phyloP scores from a whole-genome alignment of 2,888 invertebrate genomes.

The Carpatolechia fugitivella region DNA sequence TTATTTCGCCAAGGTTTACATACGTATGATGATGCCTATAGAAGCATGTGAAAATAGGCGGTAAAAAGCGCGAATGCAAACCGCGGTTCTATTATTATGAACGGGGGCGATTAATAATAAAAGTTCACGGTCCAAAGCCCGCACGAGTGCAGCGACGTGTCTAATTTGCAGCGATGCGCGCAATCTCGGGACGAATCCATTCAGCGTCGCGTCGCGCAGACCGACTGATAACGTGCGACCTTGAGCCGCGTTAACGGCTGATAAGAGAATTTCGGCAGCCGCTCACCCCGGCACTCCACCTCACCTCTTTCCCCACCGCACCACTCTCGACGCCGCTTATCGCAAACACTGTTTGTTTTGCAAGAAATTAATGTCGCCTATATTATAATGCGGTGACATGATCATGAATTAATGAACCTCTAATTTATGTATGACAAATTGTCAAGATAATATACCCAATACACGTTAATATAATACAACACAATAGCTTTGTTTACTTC shows the following conservation, averaged over 20 bases:
- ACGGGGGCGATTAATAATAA: slow-evolving; percentile 15
- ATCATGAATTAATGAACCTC: slow-evolving; percentile 55
- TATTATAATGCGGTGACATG: slow-evolving; percentile 52
- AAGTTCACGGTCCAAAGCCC: slow-evolving; percentile 18
- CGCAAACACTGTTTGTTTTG: slow-evolving; percentile 63
- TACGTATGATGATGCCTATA: neutral
- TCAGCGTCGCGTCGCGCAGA: slow-evolving; percentile 46
- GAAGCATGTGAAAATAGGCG: slow-evolving; percentile 5
- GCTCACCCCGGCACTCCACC: slow-evolving; percentile 30
- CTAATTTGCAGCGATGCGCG: slow-evolving; percentile 54
- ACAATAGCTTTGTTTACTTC: neutral
- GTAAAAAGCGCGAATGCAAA: slow-evolving; percentile 8
- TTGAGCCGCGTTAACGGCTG: slow-evolving; percentile 63
- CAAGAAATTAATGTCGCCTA: slow-evolving; percentile 62
- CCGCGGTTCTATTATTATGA: slow-evolving; percentile 10
- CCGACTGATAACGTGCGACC: slow-evolving; percentile 67
- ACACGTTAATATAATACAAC: neutral
- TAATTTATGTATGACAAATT: slow-evolving; percentile 32
- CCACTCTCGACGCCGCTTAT: slow-evolving; percentile 52
- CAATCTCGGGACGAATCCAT: slow-evolving; percentile 65
- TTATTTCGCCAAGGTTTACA: neutral
- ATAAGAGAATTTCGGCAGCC: slow-evolving; percentile 70
- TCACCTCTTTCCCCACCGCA: slow-evolving; percentile 21
- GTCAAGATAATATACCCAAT: slow-evolving; percentile 15
- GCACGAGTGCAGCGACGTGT: slow-evolving; percentile 20